Conservation (phyloP, 2,113 vertebrate species). For the Oriolus oriolus region DNA sequence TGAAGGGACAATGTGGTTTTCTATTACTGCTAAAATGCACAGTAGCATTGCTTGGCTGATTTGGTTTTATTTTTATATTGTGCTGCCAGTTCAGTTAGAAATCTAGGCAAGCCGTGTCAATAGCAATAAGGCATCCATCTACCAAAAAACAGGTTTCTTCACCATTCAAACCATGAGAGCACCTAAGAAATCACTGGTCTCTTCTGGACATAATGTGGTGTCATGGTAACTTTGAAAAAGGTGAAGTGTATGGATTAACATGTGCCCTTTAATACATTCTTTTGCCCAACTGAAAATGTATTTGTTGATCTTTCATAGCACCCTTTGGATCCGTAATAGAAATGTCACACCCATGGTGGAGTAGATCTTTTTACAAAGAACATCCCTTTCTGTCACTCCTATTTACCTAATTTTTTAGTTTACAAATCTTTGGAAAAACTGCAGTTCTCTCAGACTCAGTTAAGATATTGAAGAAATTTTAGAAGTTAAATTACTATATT, state of each 20-base stretch:
- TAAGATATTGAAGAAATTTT: not conserved
- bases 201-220: not conserved
- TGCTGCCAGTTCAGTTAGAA: not conserved
- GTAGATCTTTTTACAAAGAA: not conserved
- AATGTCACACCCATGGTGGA: not conserved
- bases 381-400: not conserved
- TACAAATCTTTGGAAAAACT: not conserved
- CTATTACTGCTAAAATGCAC: not conserved
- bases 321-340: not conserved
- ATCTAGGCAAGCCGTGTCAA: not conserved
- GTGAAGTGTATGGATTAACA: not conserved
- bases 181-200: not conserved
- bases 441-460: not conserved
- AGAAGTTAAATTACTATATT: too few relatives aligned
- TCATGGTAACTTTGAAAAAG: not conserved
- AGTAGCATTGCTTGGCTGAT: not conserved
- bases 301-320: not conserved
- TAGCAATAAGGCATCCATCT: not conserved
- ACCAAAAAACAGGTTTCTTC: not conserved
- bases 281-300: not conserved
- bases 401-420: not conserved
- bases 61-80: constrained; percentile 11
- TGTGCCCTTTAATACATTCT: not conserved
- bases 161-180: not conserved
- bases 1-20: not conserved